Percentiles rank a stretch among this genome's conserved stretches.
These are phyloP conservation scores for Ranitomeya variabilis DNA, from an alignment of 2,113 vertebrate species.

Conservation along the genomic window DNA sequence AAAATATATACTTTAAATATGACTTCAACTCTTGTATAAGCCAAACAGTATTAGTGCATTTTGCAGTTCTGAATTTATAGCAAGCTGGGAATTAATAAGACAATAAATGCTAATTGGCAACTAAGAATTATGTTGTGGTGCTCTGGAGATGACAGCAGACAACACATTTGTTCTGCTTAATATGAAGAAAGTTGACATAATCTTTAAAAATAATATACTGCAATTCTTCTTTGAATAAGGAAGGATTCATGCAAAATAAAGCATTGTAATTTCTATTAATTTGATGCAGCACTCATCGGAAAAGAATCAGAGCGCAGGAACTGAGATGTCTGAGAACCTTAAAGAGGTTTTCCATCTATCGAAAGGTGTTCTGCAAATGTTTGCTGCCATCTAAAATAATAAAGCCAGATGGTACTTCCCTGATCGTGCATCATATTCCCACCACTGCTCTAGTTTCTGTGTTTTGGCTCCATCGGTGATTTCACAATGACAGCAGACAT, in stretches of 20 bases:
- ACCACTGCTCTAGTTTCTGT: too few species aligned
- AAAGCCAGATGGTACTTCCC: too few species aligned
- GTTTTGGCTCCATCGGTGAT: too few species aligned
- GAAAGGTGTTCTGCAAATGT: too few species aligned
- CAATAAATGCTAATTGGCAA: background rate
- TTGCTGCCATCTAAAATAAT: too few species aligned
- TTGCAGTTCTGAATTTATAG: background rate
- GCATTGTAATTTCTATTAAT: background rate
- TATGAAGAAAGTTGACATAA: background rate
- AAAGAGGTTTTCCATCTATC: too few species aligned
- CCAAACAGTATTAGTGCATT: background rate
- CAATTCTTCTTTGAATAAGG: background rate
- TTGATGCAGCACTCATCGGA: background rate
- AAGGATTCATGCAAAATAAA: background rate
- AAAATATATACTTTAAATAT: too few species aligned
- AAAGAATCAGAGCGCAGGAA: background rate
- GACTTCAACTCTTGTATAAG: too few species aligned
- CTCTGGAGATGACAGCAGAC: background rate
- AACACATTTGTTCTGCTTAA: background rate
- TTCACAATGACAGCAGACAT: too few species aligned
- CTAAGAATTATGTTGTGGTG: background rate
- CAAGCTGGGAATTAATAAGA: background rate
- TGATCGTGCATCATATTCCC: too few species aligned
- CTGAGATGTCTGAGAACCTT: background rate
- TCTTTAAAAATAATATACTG: background rate